Evolutionary conservation across 1,140 invertebrate genomes (phyloP).

Genomic region (Lepidurus arcticus): DNA sequence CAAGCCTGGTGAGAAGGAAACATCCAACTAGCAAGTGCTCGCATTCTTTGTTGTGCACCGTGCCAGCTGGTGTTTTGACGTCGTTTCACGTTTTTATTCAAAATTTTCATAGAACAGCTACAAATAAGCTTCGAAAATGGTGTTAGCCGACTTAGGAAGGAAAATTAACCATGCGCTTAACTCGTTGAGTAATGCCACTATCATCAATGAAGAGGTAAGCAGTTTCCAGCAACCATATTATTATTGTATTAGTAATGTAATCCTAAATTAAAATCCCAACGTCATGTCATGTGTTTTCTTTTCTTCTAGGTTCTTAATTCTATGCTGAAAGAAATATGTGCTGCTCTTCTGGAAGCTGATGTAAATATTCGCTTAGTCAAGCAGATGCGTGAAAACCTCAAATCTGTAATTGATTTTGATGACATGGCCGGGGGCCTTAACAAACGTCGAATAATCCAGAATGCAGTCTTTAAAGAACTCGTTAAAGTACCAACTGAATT

Average conservation of each 20-base stretch:
- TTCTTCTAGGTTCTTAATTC: conserved; percentile 82
- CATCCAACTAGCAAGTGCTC: background rate
- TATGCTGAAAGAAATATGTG: conserved; percentile 99
- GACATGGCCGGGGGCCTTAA: conserved; percentile 99
- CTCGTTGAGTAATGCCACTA: conserved; percentile 94
- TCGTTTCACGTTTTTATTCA: background rate
- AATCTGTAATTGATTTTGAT: conserved; percentile 94
- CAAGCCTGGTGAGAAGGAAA: background rate
- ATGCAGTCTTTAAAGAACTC: conserved; percentile 96
- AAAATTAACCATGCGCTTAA: conserved; percentile 98
- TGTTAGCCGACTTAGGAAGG: conserved; percentile 98
- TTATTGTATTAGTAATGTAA: background rate
- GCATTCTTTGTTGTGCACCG: background rate
- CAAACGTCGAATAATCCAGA: conserved; percentile 97
- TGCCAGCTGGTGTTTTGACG: conserved; percentile 14
- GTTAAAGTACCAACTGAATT: conserved; percentile 70
- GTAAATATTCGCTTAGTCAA: conserved; percentile 97
- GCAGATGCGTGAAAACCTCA: conserved; percentile 95
- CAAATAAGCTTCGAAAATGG: conserved; percentile 65
- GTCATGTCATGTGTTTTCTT: conserved; percentile 32
- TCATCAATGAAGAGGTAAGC: conserved; percentile 95
- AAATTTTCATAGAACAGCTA: background rate
- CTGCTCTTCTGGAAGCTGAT: conserved; percentile 95
- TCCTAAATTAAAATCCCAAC: background rate
- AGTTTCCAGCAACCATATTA: conserved; percentile 6